Base-by-base conservation (phyloP, 2,888 invertebrate species). In the Unio pictorum region DNA sequence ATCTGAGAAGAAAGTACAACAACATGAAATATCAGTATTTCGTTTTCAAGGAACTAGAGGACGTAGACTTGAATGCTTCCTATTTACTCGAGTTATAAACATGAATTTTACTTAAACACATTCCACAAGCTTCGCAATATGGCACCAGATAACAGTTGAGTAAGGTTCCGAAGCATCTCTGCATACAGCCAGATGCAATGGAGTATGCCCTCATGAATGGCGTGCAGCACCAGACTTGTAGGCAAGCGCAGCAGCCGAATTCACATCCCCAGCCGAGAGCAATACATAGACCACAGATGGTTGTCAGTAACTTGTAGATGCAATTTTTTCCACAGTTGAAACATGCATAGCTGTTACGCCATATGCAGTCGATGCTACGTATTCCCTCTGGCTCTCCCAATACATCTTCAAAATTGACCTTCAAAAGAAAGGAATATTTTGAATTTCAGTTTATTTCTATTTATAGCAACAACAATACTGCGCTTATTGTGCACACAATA, bases 141-240 rank as follows among this genome's bases (percentile, higher is more conserved):
- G 74, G 95, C 93, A 94, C 77, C 3, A 81, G 34, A 56, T 73
- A 83, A 62, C 83, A 85, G 68, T 94, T 94, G 86, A 94, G 65
- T 59, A 78, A 74, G 8, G 78, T 70, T 17, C 93, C 90, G 91
- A 92, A 69, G 76, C 79, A 81, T 66, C 80, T 86, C 79, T 84
- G 80, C 23, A 68, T 59, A 30, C 78, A 81, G 8, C 81, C 81
- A 23, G 78, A 73, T 85, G 93, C 92, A 84, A 94, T 93, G 90
- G 93, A 93, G 89, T 93, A 92, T 74, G 89, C 92, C 67, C 94
- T 91, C 67, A 94, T 89, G 71, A 93, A 93, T 0, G 95, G 94
- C 0, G 92, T 93, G 26, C 93, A 90, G 85, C 94, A 94, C 95
- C 95, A 95, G 83, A 95, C 94, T 91, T 94, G 94, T 23, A 74